A percentile compares a stretch with the other conserved stretches of the same genome.
Evolutionary conservation across 2,888 invertebrate genomes (phyloP).

Genomic region (Caenorhabditis imperialis): DNA sequence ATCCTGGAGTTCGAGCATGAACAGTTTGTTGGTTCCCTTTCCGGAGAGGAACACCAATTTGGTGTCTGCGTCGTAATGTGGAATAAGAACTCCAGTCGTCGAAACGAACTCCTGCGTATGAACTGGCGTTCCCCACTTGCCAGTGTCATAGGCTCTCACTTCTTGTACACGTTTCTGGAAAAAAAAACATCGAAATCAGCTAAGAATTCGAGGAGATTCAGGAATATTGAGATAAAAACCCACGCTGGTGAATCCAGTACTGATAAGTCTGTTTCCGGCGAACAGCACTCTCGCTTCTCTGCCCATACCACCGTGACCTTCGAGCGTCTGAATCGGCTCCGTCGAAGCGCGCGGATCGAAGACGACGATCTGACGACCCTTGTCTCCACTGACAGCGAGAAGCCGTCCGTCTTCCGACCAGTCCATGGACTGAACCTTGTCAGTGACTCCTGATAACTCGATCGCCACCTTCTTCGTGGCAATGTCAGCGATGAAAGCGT

Average conservation of each 20-base stretch:
- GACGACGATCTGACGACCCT: constrained; percentile 79
- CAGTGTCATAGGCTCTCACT: constrained; percentile 89
- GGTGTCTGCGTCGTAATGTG: constrained; percentile 92
- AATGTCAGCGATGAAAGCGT: constrained; percentile 90
- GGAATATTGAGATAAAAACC: constrained; percentile 65
- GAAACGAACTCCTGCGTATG: constrained; percentile 63
- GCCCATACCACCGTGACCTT: constrained; percentile 69
- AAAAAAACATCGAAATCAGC: background rate
- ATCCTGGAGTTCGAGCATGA: constrained; percentile 91
- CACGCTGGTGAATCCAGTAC: constrained; percentile 90
- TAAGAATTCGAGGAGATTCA: no score
- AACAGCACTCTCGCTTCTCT: constrained; percentile 85
- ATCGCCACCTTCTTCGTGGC: constrained; percentile 79
- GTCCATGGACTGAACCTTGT: constrained; percentile 88
- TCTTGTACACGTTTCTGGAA: constrained; percentile 86
- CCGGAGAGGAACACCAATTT: constrained; percentile 95
- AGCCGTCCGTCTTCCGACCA: constrained; percentile 91
- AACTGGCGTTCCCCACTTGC: constrained; percentile 81
- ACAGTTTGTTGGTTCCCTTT: constrained; percentile 89
- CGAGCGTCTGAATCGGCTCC: constrained; percentile 67
- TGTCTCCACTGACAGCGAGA: constrained; percentile 83
- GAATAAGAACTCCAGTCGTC: constrained; percentile 85
- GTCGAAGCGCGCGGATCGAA: constrained; percentile 79
- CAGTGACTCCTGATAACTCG: constrained; percentile 64
- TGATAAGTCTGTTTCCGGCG: constrained; percentile 89